These are phyloP conservation scores for Syngnathus typhle DNA, from an alignment of 2,113 vertebrate genomes.

Conservation along the genomic window DNA sequence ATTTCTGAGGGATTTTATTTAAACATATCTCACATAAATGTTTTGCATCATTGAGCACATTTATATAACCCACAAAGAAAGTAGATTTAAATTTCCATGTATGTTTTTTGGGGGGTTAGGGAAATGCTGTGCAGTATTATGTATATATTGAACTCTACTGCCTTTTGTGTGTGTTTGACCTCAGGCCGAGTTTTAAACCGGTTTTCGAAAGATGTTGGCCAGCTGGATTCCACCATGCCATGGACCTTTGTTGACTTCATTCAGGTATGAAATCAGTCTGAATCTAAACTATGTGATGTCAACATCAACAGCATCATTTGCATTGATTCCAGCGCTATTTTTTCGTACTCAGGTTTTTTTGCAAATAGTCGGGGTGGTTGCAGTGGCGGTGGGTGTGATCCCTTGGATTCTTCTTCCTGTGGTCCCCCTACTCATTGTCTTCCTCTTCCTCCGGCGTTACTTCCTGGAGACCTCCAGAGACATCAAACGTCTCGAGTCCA, in stretches of 20 bases:
- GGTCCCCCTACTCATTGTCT: constrained; percentile 74
- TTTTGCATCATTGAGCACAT: too few relatives aligned
- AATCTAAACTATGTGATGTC: too few relatives aligned
- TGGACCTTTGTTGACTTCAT: constrained; percentile 69
- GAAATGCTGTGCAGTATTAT: too few relatives aligned
- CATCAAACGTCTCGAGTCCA: constrained; percentile 84
- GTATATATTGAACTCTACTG: not conserved
- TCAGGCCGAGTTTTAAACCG: constrained; percentile 72
- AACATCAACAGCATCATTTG: not conserved
- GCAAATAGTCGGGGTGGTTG: constrained; percentile 76
- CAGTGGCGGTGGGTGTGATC: constrained; percentile 76
- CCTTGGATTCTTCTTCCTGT: constrained; percentile 83
- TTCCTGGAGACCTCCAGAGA: constrained; percentile 83
- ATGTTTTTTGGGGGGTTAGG: too few relatives aligned
- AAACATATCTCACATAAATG: too few relatives aligned
- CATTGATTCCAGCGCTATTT: not conserved
- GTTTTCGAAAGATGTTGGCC: constrained; percentile 74
- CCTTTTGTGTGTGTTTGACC: not conserved
- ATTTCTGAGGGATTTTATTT: too few relatives aligned
- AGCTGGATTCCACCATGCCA: constrained; percentile 64
- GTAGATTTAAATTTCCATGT: too few relatives aligned
- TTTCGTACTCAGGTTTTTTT: constrained; percentile 71
- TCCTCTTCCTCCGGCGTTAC: constrained; percentile 79
- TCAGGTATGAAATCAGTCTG: constrained; percentile 41
- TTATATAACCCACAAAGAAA: too few relatives aligned